Evolutionary conservation across 2,797 vertebrate species (phyloP).

Genomic region (Varecia variegata): DNA sequence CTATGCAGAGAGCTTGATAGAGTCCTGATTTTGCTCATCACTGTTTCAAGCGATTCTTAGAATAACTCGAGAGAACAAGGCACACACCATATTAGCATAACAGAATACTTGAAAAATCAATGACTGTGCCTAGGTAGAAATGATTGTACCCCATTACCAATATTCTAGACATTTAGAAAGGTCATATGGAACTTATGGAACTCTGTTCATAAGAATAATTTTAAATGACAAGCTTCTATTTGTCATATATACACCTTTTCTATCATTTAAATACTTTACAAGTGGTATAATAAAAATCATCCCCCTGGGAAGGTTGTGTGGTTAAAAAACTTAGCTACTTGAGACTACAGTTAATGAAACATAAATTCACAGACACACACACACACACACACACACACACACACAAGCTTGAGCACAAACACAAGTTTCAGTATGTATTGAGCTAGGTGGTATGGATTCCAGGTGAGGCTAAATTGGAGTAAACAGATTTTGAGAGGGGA

Average conservation of each 20-base stretch:
- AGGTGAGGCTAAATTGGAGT: neutral
- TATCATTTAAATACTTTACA: constrained; percentile 6
- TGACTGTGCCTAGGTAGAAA: constrained; percentile 49
- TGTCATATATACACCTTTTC: neutral
- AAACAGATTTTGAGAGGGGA: neutral
- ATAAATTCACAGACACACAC: neutral
- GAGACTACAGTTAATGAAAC: neutral
- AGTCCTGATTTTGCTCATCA: constrained; percentile 62
- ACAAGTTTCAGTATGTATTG: neutral
- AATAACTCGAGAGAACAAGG: constrained; percentile 57
- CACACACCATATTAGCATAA: constrained; percentile 47
- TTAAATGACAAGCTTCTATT: constrained; percentile 8
- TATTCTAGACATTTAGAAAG: constrained; percentile 59
- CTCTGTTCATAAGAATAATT: constrained; percentile 46
- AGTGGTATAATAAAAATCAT: neutral
- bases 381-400: neutral
- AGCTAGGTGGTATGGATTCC: neutral
- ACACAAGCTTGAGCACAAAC: neutral
- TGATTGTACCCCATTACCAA: constrained; percentile 8
- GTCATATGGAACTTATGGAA: constrained; percentile 51
- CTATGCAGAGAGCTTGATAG: constrained; percentile 36
- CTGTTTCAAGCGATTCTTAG: constrained; percentile 55
- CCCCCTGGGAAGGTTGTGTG: neutral
- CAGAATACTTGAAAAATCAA: constrained; percentile 64
- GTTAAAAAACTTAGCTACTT: neutral